Conservation (phyloP, 2,797 vertebrate genomes). For the Eleutherodactylus coqui region DNA sequence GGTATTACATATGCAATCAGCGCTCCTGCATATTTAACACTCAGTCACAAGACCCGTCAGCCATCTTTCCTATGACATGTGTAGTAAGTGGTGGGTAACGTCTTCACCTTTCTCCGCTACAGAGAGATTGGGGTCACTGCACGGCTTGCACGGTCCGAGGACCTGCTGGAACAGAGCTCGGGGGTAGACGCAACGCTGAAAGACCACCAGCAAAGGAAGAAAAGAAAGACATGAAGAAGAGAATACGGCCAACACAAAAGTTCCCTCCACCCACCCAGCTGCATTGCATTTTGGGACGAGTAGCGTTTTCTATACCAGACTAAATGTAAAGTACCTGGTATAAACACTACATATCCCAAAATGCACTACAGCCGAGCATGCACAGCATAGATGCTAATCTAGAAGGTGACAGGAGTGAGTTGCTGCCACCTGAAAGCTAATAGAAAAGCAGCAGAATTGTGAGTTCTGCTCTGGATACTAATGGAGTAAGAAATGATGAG, state of each 20-base stretch:
- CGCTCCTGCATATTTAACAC: neutral
- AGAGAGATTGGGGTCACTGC: constrained; percentile 92
- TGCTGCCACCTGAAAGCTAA: neutral
- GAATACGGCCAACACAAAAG: neutral
- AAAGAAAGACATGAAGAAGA: neutral
- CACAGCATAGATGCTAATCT: neutral
- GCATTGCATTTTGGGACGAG: neutral
- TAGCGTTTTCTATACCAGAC: too few species aligned
- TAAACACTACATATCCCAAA: neutral
- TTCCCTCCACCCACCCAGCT: neutral
- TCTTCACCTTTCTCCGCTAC: constrained; percentile 95
- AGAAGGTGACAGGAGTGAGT: neutral
- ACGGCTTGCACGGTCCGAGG: constrained; percentile 95
- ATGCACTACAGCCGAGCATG: neutral
- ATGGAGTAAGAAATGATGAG: neutral
- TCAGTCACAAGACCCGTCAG: neutral
- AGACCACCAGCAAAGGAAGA: constrained; percentile 49
- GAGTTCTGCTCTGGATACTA: neutral
- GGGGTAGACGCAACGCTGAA: constrained; percentile 93
- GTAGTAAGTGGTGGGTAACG: too few species aligned
- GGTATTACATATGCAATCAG: too few species aligned
- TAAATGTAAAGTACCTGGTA: too few species aligned
- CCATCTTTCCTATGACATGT: neutral
- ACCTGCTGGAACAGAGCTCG: constrained; percentile 97
- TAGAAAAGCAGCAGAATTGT: neutral